A percentile compares a stretch with the other conserved stretches of the same genome.
Evolutionary conservation across 1,140 invertebrate species (phyloP).

Genomic region (Drosophila dunni): DNA sequence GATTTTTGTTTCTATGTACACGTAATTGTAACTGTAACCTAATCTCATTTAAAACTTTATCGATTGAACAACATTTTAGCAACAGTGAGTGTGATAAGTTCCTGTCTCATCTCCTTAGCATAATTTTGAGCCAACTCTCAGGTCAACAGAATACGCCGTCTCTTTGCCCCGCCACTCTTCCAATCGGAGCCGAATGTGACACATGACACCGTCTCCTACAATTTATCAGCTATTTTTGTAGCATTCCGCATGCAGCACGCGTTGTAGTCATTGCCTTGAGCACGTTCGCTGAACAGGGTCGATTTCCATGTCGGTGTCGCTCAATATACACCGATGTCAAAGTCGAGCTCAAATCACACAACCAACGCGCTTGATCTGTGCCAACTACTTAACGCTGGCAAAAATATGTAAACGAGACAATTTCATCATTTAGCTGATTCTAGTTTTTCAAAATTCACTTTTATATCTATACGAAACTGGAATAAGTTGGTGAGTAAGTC

Average conservation of each 20-base stretch:
- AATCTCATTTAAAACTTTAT: too few relatives aligned
- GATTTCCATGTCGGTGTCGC: neutral
- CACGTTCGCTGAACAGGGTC: conserved; percentile 14
- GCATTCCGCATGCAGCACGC: conserved; percentile 49
- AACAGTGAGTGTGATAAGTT: too few relatives aligned
- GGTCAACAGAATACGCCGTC: neutral
- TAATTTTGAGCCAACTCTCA: conserved; percentile 1
- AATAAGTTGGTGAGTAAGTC: too few relatives aligned
- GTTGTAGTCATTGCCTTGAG: conserved; percentile 48
- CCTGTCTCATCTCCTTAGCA: neutral
- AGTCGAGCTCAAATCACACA: conserved; percentile 16
- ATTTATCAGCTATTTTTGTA: conserved; percentile 63
- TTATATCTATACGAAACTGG: too few relatives aligned
- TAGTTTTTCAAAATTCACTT: too few relatives aligned
- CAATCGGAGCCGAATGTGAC: conserved; percentile 32
- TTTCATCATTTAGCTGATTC: too few relatives aligned
- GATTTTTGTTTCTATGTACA: too few relatives aligned
- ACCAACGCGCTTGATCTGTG: conserved; percentile 14
- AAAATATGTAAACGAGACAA: too few relatives aligned
- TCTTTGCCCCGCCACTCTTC: conserved; percentile 7
- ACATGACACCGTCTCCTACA: conserved; percentile 61
- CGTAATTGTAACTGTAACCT: too few relatives aligned
- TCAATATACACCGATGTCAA: neutral
- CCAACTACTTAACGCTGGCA: neutral
- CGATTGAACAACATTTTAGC: too few relatives aligned